Conservation (phyloP, 1,140 invertebrate species). For the honey bee (Apis mellifera) region Amel_HAv3.1 CM009938.2:6118501-6119000, state of each 20-base stretch:
- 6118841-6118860: slow-evolving; percentile 76
- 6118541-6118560: no score
- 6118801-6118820: slow-evolving; percentile 64
- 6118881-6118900: slow-evolving; percentile 78
- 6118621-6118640: no score
- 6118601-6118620: no score
- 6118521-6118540: background rate
- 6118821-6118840: slow-evolving; percentile 80
- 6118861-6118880: slow-evolving; percentile 81
- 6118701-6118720: slow-evolving; percentile 31
- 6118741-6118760: background rate
- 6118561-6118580: no score
- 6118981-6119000: slow-evolving; percentile 72
- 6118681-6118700: background rate
- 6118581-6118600: background rate
- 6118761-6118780: slow-evolving; percentile 63
- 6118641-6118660: no score
- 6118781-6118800: slow-evolving; percentile 70
- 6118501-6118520: background rate
- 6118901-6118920: slow-evolving; percentile 79
- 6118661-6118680: no score
- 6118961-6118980: slow-evolving; percentile 55
- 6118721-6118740: slow-evolving; percentile 54
- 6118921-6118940: slow-evolving; percentile 81
- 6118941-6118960: slow-evolving; percentile 72